These are phyloP conservation scores for Cetonia aurata DNA, from an alignment of 2,888 invertebrate genomes.

Conservation along the genomic window DNA sequence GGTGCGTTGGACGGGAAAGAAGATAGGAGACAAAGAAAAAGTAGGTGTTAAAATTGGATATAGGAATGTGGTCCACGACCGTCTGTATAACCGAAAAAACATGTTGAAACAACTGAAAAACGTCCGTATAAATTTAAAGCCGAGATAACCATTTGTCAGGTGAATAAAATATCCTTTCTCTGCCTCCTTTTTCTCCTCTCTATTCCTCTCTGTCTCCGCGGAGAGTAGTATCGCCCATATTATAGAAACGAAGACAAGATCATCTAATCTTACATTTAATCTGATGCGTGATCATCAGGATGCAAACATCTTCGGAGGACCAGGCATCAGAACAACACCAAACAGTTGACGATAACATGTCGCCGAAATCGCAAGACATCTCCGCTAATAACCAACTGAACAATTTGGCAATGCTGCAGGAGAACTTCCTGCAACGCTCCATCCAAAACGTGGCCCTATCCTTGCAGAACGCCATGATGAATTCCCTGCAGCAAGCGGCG, in stretches of 20 bases:
- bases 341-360: conserved; percentile 29
- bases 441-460: conserved; percentile 83
- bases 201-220: background rate
- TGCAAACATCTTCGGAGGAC: conserved; percentile 51
- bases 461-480: conserved; percentile 87
- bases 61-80: conserved; percentile 45
- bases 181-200: conserved; percentile 8
- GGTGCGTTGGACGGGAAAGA: background rate
- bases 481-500: conserved; percentile 86
- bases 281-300: conserved; percentile 35
- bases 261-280: too few species aligned
- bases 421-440: conserved; percentile 72
- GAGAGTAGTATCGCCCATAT: background rate
- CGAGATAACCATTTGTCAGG: conserved; percentile 51
- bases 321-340: too few species aligned
- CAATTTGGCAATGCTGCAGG: conserved; percentile 70
- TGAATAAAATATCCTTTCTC: conserved; percentile 43
- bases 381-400: conserved; percentile 63
- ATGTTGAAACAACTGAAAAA: conserved; percentile 48
- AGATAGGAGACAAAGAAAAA: conserved; percentile 21
- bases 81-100: conserved; percentile 46
- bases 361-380: conserved; percentile 51
- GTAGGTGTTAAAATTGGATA: conserved; percentile 40
- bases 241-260: too few species aligned
- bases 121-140: conserved; percentile 48